Conservation (phyloP, 2,888 invertebrate species). For the Athetis lepigone region DNA sequence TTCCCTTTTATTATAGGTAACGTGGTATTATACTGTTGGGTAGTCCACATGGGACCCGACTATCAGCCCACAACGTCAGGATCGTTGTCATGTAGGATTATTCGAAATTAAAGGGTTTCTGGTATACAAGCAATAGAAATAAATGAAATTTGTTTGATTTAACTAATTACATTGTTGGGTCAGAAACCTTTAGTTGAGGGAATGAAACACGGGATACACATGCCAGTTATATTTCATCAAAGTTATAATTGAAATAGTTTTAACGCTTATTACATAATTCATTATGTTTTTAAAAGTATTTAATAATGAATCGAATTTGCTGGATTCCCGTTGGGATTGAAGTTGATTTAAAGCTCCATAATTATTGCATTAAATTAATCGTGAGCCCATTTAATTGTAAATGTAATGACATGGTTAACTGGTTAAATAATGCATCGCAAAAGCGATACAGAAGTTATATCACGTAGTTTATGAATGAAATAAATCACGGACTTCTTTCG, state of each 20-base stretch:
- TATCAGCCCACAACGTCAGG: conserved; percentile 31
- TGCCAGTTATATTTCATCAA: conserved; percentile 42
- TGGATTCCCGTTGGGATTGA: conserved; percentile 14
- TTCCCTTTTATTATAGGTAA: conserved; percentile 36
- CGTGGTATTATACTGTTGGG: conserved; percentile 27
- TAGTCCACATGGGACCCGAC: conserved; percentile 46
- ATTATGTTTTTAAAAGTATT: conserved; percentile 24
- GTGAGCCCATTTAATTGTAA: conserved; percentile 30
- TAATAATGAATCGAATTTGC: conserved; percentile 15
- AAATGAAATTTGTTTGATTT: conserved; percentile 45
- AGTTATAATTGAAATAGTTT: conserved; percentile 46
- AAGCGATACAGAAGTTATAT: neutral
- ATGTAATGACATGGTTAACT: conserved; percentile 16
- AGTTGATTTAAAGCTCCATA: conserved; percentile 25
- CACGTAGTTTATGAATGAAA: neutral
- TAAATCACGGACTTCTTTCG: neutral
- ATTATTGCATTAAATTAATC: conserved; percentile 32
- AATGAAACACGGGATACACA: conserved; percentile 40
- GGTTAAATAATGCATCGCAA: conserved; percentile 31
- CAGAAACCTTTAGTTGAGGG: conserved; percentile 19
- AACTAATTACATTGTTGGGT: conserved; percentile 42
- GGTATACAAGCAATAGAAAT: conserved; percentile 40
- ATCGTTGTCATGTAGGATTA: conserved; percentile 57
- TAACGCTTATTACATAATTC: conserved; percentile 28
- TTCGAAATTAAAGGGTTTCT: conserved; percentile 40